Conservation (phyloP, 2,888 invertebrate species). For the Timema cristinae region DNA sequence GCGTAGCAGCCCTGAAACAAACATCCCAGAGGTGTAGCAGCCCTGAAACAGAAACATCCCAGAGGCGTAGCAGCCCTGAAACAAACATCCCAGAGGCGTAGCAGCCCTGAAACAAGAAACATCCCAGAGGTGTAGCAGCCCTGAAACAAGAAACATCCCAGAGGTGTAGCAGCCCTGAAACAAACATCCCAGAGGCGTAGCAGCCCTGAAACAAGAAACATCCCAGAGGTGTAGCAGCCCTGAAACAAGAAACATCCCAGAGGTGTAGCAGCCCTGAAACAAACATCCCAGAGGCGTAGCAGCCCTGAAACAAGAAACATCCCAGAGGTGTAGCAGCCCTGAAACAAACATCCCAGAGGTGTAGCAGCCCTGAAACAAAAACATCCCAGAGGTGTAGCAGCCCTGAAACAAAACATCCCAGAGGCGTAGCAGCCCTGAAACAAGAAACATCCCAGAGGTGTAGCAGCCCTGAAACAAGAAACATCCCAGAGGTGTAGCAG, state of each 20-base stretch:
- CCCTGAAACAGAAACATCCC: constrained; percentile 57
- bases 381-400: constrained; percentile 55
- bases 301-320: constrained; percentile 50
- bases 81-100: constrained; percentile 57
- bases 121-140: constrained; percentile 52
- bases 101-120: constrained; percentile 45
- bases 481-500: constrained; percentile 55
- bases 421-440: constrained; percentile 34
- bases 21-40: constrained; percentile 55
- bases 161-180: constrained; percentile 34
- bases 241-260: constrained; percentile 56
- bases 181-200: constrained; percentile 57
- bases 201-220: constrained; percentile 50
- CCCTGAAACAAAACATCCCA: constrained; percentile 57
- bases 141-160: constrained; percentile 57
- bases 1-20: constrained; percentile 40
- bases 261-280: constrained; percentile 34
- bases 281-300: constrained; percentile 57
- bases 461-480: constrained; percentile 40
- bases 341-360: constrained; percentile 57
- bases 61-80: constrained; percentile 34
- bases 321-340: constrained; percentile 47
- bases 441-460: constrained; percentile 57
- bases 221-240: constrained; percentile 47
- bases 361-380: constrained; percentile 47